These are phyloP conservation scores for Tolypeutes matacus DNA, from an alignment of 2,797 vertebrate genomes.

Conservation along the genomic window DNA sequence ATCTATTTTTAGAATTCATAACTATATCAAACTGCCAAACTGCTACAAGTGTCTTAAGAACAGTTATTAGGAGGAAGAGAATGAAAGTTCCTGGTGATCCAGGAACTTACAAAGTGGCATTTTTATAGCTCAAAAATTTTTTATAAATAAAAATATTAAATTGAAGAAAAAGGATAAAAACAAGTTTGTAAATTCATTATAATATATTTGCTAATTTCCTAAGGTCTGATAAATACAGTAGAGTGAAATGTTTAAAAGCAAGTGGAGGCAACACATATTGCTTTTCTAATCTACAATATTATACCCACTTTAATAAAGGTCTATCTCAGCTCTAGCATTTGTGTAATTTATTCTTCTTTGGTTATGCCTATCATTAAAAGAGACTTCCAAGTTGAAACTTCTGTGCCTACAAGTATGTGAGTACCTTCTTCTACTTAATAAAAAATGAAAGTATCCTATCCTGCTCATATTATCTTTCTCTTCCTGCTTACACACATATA, in stretches of 20 bases:
- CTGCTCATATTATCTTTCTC: not conserved
- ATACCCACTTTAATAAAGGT: not conserved
- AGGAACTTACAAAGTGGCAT: not conserved
- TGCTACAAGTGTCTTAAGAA: not conserved
- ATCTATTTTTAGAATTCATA: no score
- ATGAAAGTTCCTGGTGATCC: not conserved
- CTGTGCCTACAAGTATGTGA: not conserved
- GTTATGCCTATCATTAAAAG: not conserved
- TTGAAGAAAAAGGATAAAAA: not conserved
- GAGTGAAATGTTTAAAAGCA: not conserved
- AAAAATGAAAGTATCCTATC: slow-evolving; percentile 6
- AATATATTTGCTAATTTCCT: slow-evolving; percentile 6
- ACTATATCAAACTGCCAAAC: no score
- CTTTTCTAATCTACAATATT: slow-evolving; percentile 7
- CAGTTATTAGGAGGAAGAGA: not conserved
- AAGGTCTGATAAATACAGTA: not conserved
- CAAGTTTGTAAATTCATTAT: not conserved
- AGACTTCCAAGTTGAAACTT: not conserved
- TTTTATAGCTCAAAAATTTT: not conserved
- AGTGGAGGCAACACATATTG: not conserved
- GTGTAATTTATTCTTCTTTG: not conserved
- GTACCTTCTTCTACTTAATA: not conserved
- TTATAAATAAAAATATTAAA: slow-evolving; percentile 5
- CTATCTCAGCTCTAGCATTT: not conserved
- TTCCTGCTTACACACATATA: not conserved